Evolutionary conservation across 2,888 invertebrate species (phyloP).

Genomic region (Brachylomia viminalis): DNA sequence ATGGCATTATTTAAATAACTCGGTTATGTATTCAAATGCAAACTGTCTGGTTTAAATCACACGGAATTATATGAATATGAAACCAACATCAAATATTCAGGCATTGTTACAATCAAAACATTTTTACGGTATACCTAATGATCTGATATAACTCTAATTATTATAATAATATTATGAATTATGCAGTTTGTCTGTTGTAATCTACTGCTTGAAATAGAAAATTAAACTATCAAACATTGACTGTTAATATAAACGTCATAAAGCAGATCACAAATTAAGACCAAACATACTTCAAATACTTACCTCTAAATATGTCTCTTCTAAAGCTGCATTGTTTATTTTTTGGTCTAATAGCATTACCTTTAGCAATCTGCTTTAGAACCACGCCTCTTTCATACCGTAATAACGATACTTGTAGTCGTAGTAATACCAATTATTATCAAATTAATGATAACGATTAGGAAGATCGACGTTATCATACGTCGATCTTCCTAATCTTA

Average conservation of each 20-base stretch:
- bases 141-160: not conserved
- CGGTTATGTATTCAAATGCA: conserved; percentile 13
- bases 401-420: conserved; percentile 4
- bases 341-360: not conserved
- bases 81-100: conserved; percentile 17
- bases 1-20: conserved; percentile 25
- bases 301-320: not conserved
- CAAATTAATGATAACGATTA: conserved; percentile 5
- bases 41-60: conserved; percentile 38
- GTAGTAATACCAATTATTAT: not conserved
- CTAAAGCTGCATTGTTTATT: not conserved
- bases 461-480: too few species aligned
- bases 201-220: not conserved
- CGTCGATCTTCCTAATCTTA: not conserved
- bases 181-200: not conserved
- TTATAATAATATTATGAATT: not conserved
- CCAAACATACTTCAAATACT: not conserved
- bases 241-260: not conserved
- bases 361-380: not conserved
- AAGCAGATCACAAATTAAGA: not conserved
- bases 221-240: not conserved
- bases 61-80: not conserved
- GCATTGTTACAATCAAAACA: not conserved
- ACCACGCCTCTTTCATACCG: not conserved
- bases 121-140: not conserved